These are phyloP conservation scores for Ernsta delagoae DNA, from an alignment of 2,888 invertebrate species.

Conservation along the genomic window DNA sequence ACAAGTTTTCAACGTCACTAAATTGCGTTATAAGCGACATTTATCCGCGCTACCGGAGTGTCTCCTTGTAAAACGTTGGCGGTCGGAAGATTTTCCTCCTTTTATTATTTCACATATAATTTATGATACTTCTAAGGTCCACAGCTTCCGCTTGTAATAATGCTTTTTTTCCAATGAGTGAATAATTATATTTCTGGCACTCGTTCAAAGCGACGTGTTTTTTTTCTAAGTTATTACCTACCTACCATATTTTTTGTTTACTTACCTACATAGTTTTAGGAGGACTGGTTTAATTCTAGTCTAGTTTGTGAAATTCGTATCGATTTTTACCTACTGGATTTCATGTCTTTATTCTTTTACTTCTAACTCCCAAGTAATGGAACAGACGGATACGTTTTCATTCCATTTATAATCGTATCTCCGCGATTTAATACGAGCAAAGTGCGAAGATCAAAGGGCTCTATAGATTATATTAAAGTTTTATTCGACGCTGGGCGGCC, in stretches of 20 bases:
- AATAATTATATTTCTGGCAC: conserved; percentile 49
- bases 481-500: conserved; percentile 74
- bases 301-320: not conserved
- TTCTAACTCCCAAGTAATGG: conserved; percentile 17
- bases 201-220: conserved; percentile 3
- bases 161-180: conserved; percentile 41
- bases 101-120: conserved; percentile 79
- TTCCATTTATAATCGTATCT: conserved; percentile 58
- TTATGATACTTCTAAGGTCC: conserved; percentile 68
- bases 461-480: conserved; percentile 84
- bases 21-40: conserved; percentile 73
- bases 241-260: no score
- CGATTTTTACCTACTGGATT: conserved; percentile 6
- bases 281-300: not conserved
- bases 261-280: not conserved
- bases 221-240: not conserved
- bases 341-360: conserved; percentile 17
- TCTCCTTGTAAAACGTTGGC: conserved; percentile 75
- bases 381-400: conserved; percentile 38
- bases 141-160: conserved; percentile 44
- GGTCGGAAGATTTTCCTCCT: conserved; percentile 74
- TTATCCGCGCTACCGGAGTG: conserved; percentile 65
- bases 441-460: conserved; percentile 81
- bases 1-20: conserved; percentile 66
- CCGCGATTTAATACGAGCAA: conserved; percentile 73